Base-by-base conservation (phyloP, 2,888 invertebrate species). In the Drosophila meridionalis region DNA sequence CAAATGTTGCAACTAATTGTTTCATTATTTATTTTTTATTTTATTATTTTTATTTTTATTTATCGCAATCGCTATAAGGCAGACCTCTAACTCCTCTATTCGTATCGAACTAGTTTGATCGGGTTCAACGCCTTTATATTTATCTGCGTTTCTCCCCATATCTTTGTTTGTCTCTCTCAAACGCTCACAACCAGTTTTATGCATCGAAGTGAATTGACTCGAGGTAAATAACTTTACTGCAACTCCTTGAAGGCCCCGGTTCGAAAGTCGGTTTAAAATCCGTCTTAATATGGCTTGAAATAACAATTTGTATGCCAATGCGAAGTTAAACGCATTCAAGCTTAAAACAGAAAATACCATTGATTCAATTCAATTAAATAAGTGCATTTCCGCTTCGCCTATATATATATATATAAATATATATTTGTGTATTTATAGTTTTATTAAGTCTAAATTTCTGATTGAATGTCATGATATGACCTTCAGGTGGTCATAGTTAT, bases 161-260 rank as follows among this genome's bases (percentile, higher is more conserved):
- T 36, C 38, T 38, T 14, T 5, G 2, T 38, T 5, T n/a, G 7
- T 57, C 55, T 28, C 38, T 43, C 43, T 38, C n/a, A 68, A 65
- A 20, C 63, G 57, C 76, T 59, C 50, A 61, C 67, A 80, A 89
- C 90, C 87, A 87, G 88, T 83, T 82, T 80, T 80, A 53, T 76
- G 82, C 78, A 42, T 69, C 45, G 40, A 79, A 80, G 87, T 84
- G 66, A 84, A 83, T 79, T 84, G 89, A 88, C 90, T 86, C 72
- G 7, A 48, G 36, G 30, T 48, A 43, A 53, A 34, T n/a, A n/a
- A 59, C n/a, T 30, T 50, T 36, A 28, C 32, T 40, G 40, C 30
- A 53, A 36, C 38, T 32, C 2, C 38, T 45, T 7, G 14, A 57
- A 34, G 52, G 58, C 56, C 45, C 59, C 59, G 70, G 26, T 62